A percentile compares a stretch with the other conserved stretches of the same genome.
phyloP scores from a whole-genome alignment of 2,113 vertebrate genomes.

The Rhabdornis inornatus region DNA sequence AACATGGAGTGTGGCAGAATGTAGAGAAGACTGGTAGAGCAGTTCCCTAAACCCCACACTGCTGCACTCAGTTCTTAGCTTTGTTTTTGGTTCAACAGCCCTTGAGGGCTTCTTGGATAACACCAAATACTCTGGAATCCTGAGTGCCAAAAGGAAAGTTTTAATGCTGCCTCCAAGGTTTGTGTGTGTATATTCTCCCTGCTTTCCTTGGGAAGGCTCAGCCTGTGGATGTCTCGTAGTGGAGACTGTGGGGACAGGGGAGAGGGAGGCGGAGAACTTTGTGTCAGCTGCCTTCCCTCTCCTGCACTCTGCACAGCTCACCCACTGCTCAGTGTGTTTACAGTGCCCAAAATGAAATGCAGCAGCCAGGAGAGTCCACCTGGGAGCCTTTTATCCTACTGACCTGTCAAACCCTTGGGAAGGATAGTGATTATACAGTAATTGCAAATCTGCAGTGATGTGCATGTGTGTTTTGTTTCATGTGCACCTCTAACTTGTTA shows the following conservation, averaged over 20 bases:
- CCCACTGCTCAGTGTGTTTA: background rate
- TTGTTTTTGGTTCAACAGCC: background rate
- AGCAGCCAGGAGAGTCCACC: background rate
- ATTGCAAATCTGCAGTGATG: background rate
- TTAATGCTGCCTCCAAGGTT: background rate
- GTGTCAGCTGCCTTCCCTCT: background rate
- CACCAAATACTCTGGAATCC: background rate
- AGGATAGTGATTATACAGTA: background rate
- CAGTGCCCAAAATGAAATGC: background rate
- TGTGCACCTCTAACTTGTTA: background rate
- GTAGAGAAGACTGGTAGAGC: background rate
- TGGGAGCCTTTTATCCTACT: background rate
- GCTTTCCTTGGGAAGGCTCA: background rate
- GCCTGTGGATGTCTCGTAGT: rapidly evolving
- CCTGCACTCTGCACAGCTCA: background rate
- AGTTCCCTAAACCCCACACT: background rate
- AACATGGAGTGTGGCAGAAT: background rate
- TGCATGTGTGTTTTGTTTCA: background rate
- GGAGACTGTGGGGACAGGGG: background rate
- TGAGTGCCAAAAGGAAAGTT: background rate
- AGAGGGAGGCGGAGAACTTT: rapidly evolving
- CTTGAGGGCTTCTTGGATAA: background rate
- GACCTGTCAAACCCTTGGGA: background rate
- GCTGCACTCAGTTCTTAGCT: background rate
- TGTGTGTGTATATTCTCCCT: background rate